Evolutionary conservation across 1,140 invertebrate species (phyloP), one percentile per base, ranked within the genome.

Genomic region (Centruroides vittatus): DNA sequence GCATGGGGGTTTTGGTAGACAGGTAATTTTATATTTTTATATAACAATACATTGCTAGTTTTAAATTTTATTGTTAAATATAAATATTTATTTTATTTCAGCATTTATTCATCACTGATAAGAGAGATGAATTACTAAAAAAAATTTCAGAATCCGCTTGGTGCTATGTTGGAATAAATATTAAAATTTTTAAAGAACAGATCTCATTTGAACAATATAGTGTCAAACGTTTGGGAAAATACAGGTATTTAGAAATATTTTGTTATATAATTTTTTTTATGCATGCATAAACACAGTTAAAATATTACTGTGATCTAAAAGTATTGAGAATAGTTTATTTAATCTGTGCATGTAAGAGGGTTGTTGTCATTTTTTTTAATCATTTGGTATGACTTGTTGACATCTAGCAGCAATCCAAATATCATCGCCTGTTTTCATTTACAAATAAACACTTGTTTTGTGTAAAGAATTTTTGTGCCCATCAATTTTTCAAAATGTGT

Each of bases 171-270:
- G 89, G 86, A 61, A 83, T 94, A 48, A 81, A 79, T 59, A 85
- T 97, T 59, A 86, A 87, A 77, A 82, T 92, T 59, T 77, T 87
- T 59, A 87, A 86, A 67, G 84, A 88, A 52, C 82, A 84, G 64
- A 88, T 95, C 53, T 86, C 84, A 3, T 75, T 88, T 61, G 86
- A 94, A 63, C 85, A 93, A 69, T 95, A 93, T 75, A 79, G 85
- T 67, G 78, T 81, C 66, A 83, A 92, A 71, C 78, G 90, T 71
- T 84, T 98, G 70, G 95, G 95, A 61, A 91, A 92, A 73, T 93
- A 84, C 73, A 89, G 88, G 87, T 89, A 74, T 13, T 10, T 51
- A 13, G 50, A 51, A 51, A 51, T 51, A 13, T 6, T 8, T 51
- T 51, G 5, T 51, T 13, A 5, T 34, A 8, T 51, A 34, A n/a